A percentile compares a stretch with the other conserved stretches of the same genome.
Conservation (phyloP, 2,888 invertebrate genomes). For the Tachystola acroxantha region DNA sequence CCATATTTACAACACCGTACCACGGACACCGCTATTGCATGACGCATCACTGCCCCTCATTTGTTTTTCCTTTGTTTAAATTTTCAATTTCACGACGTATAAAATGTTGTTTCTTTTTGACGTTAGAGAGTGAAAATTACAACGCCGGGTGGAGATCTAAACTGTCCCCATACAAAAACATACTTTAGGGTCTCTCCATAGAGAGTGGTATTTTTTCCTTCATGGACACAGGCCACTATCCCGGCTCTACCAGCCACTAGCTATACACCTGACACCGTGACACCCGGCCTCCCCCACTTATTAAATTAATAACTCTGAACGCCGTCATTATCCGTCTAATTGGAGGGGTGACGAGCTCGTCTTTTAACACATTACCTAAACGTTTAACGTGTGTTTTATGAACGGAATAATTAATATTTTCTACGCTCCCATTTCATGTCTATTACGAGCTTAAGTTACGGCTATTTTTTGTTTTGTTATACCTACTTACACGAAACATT, state of each 20-base stretch:
- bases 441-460: neutral
- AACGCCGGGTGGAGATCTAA: too few relatives aligned
- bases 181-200: too few relatives aligned
- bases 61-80: too few relatives aligned
- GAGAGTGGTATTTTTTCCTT: too few relatives aligned
- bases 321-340: slow-evolving; percentile 71
- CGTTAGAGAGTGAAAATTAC: too few relatives aligned
- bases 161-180: too few relatives aligned
- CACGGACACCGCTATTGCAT: too few relatives aligned
- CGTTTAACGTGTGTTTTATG: slow-evolving; percentile 69
- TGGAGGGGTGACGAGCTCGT: slow-evolving; percentile 70
- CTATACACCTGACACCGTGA: slow-evolving; percentile 41
- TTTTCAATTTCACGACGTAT: too few relatives aligned
- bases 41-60: too few relatives aligned
- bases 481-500: neutral
- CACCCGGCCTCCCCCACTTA: slow-evolving; percentile 63
- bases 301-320: slow-evolving; percentile 76
- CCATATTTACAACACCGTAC: too few relatives aligned
- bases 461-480: neutral
- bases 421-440: slow-evolving; percentile 19
- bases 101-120: too few relatives aligned
- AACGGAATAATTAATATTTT: slow-evolving; percentile 66
- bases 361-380: slow-evolving; percentile 68
- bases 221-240: neutral
- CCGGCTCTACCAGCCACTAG: too few relatives aligned